A percentile compares a stretch with the other conserved stretches of the same genome.
Evolutionary conservation across 2,888 invertebrate genomes (phyloP).

Genomic region (Rhogogaster chlorosoma): DNA sequence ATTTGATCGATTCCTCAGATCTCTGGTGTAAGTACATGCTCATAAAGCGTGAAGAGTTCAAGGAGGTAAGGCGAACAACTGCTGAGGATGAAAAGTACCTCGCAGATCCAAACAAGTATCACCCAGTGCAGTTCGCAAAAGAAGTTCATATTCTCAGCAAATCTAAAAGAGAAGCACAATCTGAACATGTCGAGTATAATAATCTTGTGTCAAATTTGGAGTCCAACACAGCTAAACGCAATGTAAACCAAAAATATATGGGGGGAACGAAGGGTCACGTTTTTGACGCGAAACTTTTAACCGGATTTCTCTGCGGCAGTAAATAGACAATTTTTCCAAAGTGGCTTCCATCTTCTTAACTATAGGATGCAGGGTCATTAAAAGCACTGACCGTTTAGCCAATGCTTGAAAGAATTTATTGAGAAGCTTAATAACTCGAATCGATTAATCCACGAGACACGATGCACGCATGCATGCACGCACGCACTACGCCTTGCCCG

Average conservation of each 20-base stretch:
- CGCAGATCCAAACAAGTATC: neutral
- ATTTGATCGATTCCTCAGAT: neutral
- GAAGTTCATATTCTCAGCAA: neutral
- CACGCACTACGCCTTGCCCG: neutral
- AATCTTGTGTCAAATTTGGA: too few relatives aligned
- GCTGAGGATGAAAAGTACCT: neutral
- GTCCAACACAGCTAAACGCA: too few relatives aligned
- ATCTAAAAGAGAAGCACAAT: neutral
- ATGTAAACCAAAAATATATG: neutral
- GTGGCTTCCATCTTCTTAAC: neutral
- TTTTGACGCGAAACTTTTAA: neutral
- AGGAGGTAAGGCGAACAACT: neutral
- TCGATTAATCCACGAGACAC: neutral
- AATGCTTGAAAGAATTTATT: conserved; percentile 14
- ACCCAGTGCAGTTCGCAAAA: neutral
- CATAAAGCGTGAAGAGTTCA: neutral
- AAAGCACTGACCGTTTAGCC: neutral
- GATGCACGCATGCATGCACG: conserved; percentile 3
- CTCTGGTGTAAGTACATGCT: neutral
- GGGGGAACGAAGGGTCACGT: too few relatives aligned
- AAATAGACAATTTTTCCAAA: neutral
- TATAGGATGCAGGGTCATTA: neutral
- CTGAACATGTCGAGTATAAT: neutral
- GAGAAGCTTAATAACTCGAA: neutral
- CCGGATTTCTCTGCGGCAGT: neutral